Percentiles rank a stretch among this genome's conserved stretches.
phyloP scores from a whole-genome alignment of 2,797 vertebrate species.

The Podargus strigoides region DNA sequence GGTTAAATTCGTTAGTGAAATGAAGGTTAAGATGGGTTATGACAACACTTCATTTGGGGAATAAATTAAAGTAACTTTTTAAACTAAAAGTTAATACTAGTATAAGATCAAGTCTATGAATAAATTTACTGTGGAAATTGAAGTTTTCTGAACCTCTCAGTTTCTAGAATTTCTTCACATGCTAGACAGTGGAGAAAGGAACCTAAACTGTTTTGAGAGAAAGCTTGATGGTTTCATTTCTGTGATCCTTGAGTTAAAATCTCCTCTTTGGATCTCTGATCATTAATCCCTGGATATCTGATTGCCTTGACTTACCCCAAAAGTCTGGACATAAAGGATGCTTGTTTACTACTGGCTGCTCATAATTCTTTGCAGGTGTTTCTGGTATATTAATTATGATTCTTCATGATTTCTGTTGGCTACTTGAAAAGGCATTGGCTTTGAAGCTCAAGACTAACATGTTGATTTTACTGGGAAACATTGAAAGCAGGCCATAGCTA shows the following conservation, averaged over 20 bases:
- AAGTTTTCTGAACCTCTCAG: background rate
- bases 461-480: background rate
- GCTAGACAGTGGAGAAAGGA: background rate
- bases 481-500: background rate
- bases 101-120: background rate
- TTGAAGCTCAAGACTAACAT: background rate
- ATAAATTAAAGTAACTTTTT: background rate
- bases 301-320: background rate
- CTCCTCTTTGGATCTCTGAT: background rate
- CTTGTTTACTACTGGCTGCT: background rate
- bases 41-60: background rate
- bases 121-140: background rate
- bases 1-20: background rate
- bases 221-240: background rate
- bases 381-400: background rate
- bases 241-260: background rate
- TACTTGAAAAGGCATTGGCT: background rate
- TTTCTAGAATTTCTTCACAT: background rate
- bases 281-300: background rate
- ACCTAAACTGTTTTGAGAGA: background rate
- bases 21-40: background rate
- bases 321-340: background rate
- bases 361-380: background rate
- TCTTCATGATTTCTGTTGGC: background rate
- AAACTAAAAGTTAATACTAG: background rate